Conservation (phyloP, 2,113 vertebrate genomes). For the Triplophysa dalaica region DNA sequence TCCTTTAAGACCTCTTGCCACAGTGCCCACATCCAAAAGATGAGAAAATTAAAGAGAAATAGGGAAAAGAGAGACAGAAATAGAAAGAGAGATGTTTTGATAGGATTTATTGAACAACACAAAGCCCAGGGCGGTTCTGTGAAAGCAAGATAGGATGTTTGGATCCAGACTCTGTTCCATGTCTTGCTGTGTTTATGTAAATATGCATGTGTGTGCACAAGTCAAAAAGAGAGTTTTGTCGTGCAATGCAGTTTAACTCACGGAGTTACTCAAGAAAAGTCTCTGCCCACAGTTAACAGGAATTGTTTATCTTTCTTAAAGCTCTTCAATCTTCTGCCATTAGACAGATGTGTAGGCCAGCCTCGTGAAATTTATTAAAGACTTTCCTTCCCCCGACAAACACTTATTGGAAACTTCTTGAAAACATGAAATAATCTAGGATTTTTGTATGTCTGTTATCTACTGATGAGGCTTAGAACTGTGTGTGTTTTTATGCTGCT, state of each 20-base stretch:
- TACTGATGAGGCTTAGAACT: too few species aligned
- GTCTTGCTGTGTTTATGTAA: not conserved
- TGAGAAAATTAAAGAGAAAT: slow-evolving; percentile 1
- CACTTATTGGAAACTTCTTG: too few species aligned
- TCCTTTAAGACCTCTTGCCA: not conserved
- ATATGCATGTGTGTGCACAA: not conserved
- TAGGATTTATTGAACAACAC: slow-evolving; percentile 27
- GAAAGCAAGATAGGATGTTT: slow-evolving; percentile 32
- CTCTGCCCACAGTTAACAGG: slow-evolving; percentile 2
- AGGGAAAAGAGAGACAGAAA: not conserved
- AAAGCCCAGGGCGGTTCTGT: slow-evolving; percentile 28
- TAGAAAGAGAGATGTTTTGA: not conserved
- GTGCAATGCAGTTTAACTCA: not conserved
- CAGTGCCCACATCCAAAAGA: slow-evolving; percentile 5
- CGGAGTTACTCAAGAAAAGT: not conserved
- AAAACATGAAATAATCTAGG: too few species aligned
- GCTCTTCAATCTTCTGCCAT: not conserved
- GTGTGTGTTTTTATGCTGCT: too few species aligned
- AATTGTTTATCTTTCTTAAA: slow-evolving; percentile 11
- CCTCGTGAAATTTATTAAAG: too few species aligned
- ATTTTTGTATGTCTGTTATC: too few species aligned
- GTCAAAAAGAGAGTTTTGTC: slow-evolving; percentile 7
- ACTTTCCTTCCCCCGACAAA: too few species aligned
- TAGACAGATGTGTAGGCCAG: too few species aligned
- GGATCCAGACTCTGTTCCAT: slow-evolving; percentile 18